Base-by-base conservation (phyloP, 2,797 vertebrate species). In the Anniella stebbinsi region DNA sequence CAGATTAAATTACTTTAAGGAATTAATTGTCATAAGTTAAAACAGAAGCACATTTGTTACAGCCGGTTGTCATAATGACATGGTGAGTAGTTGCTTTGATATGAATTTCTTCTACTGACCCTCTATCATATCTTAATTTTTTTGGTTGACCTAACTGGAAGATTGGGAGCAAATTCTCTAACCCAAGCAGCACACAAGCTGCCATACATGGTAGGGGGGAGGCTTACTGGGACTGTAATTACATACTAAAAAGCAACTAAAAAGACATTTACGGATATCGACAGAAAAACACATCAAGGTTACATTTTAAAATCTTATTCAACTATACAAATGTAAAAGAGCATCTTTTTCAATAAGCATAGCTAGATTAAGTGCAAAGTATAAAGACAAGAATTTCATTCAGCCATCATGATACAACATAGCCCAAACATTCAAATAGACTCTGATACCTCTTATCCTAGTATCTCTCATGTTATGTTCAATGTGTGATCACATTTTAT, bases 131-230 rank as follows among this genome's bases (percentile, higher is more conserved):
- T 96, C 96, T 97, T 97, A 97, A 97, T 97, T 98, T 98, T 99
- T 98, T 98, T 98, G 98, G 98, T 99, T 99, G 99, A 99, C 98
- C 98, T 99, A 98, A 98, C 98, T 97, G 97, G 98, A 99, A 99
- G 98, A 99, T 98, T 99, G 98, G 98, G 98, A 99, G 98, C 98
- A 98, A n/a, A 95, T 97, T 97, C 97, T 97, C 96, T 97, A 97
- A 97, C 96, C 96, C 94, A 95, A 94, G 96, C 91, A 51, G 93
- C 94, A 96, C 60, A 63, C 86, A 77, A 48, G 38, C 96, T 89
- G 88, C 76, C 91, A 95, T 95, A 96, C 94, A 96, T 88, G 93
- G 94, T 93, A 90, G 91, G 95, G 97, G 93, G 93, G 94, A 87
- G 91, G 95, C 97, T 92, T 82, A 73, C 1, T 73, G 15, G 12